Evolutionary conservation across 2,113 vertebrate species (phyloP).

Genomic region (Amphiprion percula): DNA sequence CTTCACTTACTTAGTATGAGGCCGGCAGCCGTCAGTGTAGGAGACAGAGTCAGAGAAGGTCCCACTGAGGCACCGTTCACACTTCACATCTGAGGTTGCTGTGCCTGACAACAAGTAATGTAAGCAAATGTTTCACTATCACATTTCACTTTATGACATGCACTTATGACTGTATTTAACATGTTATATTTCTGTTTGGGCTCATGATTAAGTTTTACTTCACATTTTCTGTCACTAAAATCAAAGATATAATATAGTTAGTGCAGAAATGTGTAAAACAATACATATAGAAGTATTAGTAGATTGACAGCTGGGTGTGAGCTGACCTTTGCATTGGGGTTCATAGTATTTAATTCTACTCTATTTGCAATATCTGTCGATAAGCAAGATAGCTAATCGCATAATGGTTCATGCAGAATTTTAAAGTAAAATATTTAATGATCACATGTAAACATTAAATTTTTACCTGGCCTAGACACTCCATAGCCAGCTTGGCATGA

Average conservation of each 20-base stretch:
- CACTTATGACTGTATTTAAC: not conserved
- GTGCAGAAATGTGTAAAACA: too few relatives aligned
- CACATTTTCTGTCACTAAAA: too few relatives aligned
- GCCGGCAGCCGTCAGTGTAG: constrained; percentile 52
- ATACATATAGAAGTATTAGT: too few relatives aligned
- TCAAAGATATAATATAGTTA: too few relatives aligned
- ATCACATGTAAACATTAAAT: not conserved
- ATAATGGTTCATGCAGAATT: not conserved
- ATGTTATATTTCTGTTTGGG: not conserved
- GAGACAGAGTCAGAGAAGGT: constrained; percentile 72
- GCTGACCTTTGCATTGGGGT: not conserved
- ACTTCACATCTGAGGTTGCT: constrained; percentile 49
- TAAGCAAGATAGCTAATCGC: not conserved
- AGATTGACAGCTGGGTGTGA: not conserved
- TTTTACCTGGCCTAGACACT: constrained; percentile 67
- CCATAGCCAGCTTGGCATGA: constrained; percentile 56
- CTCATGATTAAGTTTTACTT: not conserved
- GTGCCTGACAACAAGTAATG: constrained; percentile 62
- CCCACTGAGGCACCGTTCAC: constrained; percentile 56
- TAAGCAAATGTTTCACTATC: constrained; percentile 16
- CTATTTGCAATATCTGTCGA: too few relatives aligned
- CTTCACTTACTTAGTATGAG: constrained; percentile 74
- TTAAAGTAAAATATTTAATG: not conserved
- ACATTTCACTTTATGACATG: not conserved
- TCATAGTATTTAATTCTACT: too few relatives aligned